Evolutionary conservation across 2,113 vertebrate genomes (phyloP).

Genomic region (Cervus canadensis): DNA sequence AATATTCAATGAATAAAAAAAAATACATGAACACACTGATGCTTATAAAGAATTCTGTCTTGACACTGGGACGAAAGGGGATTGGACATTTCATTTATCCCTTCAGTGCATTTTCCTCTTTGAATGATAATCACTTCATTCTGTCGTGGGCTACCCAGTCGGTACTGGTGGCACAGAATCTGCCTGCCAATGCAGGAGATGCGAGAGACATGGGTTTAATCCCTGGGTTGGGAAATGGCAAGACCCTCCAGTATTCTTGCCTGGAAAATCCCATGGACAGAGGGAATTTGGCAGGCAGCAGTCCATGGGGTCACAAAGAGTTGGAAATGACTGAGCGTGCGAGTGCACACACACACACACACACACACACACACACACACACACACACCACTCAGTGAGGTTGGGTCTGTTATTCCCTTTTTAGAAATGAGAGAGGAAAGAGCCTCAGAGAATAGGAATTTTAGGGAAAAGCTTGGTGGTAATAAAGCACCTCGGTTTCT

Average conservation of each 20-base stretch:
- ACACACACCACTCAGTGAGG: neutral
- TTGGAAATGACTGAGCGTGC: neutral
- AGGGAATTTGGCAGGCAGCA: neutral
- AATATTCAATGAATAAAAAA: neutral
- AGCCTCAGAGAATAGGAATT: neutral
- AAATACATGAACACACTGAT: neutral
- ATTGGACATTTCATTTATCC: neutral
- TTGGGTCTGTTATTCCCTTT: neutral
- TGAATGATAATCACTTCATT: neutral
- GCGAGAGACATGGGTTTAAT: neutral
- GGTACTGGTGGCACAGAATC: neutral
- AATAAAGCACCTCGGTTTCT: neutral
- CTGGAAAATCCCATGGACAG: neutral
- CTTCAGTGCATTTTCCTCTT: neutral
- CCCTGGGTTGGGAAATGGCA: neutral
- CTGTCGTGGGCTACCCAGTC: neutral
- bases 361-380: neutral
- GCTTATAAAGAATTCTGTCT: neutral
- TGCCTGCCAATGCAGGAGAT: neutral
- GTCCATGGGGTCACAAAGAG: neutral
- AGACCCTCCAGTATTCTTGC: neutral
- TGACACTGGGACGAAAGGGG: neutral
- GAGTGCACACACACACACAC: neutral
- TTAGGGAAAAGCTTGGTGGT: neutral
- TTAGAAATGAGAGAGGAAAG: neutral